These are phyloP conservation scores for Caenorhabditis tropicalis DNA, from an alignment of 1,140 invertebrate genomes.

Conservation along the genomic window DNA sequence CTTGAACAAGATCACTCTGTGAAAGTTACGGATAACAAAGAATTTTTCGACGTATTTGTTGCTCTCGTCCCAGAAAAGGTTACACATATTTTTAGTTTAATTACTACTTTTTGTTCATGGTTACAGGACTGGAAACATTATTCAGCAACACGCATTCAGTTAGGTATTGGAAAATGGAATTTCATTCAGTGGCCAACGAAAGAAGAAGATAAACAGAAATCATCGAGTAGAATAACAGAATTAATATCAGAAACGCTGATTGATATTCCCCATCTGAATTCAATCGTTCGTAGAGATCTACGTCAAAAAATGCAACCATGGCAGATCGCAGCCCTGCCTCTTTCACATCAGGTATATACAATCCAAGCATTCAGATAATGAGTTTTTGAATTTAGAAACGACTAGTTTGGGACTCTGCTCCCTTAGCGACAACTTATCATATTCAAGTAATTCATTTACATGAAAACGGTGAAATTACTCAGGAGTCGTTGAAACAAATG, in stretches of 20 bases:
- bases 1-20: conserved; percentile 16
- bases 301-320: conserved; percentile 52
- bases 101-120: not conserved
- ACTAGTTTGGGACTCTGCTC: conserved; percentile 56
- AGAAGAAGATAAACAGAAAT: not conserved
- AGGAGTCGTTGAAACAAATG: not conserved
- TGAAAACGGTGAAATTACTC: conserved; percentile 18
- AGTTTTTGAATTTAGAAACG: conserved; percentile 45
- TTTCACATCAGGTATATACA: conserved; percentile 52
- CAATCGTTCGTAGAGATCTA: conserved; percentile 54
- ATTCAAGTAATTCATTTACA: conserved; percentile 56
- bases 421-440: conserved; percentile 43
- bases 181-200: conserved; percentile 24
- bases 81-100: not conserved
- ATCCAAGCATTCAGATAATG: not conserved
- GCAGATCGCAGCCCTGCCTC: conserved; percentile 55
- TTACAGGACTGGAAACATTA: conserved; percentile 52
- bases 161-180: conserved; percentile 37
- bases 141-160: conserved; percentile 52
- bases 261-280: conserved; percentile 54
- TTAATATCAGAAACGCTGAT: conserved; percentile 52
- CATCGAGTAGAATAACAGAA: not conserved
- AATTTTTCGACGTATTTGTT: conserved; percentile 30
- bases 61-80: conserved; percentile 47
- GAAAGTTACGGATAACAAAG: not conserved